These are phyloP conservation scores for Periophthalmus modestus DNA, from an alignment of 2,113 vertebrate species.

Conservation along the genomic window DNA sequence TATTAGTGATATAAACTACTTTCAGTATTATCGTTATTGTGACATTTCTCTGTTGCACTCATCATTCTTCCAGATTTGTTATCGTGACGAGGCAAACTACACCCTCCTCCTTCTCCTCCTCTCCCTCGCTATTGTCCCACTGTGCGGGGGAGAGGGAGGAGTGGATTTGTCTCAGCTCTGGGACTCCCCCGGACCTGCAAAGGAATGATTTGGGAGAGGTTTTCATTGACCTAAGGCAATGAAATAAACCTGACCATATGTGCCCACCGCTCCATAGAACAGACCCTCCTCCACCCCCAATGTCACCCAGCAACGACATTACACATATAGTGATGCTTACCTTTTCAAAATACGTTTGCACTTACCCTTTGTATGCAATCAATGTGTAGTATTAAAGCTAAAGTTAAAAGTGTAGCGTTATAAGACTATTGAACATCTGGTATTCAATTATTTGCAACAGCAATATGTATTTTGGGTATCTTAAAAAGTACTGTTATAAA, in stretches of 20 bases:
- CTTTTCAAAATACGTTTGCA: background rate
- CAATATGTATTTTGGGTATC: background rate
- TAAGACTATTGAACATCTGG: too few species aligned
- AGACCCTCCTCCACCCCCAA: constrained; percentile 24
- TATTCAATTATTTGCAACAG: background rate
- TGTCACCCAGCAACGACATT: background rate
- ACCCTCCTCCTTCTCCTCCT: constrained; percentile 30
- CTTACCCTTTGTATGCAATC: background rate
- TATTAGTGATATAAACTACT: too few species aligned
- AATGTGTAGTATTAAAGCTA: background rate
- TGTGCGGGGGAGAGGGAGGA: constrained; percentile 41
- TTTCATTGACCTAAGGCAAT: constrained; percentile 42
- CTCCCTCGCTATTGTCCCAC: constrained; percentile 24
- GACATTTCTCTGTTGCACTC: too few species aligned
- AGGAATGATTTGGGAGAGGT: constrained; percentile 56
- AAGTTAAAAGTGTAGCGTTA: too few species aligned
- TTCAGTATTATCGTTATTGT: too few species aligned
- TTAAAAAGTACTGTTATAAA: too few species aligned
- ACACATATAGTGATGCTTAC: background rate
- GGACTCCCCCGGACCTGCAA: constrained; percentile 47
- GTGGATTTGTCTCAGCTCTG: constrained; percentile 31
- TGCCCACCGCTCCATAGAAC: constrained; percentile 38
- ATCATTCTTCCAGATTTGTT: too few species aligned
- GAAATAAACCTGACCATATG: constrained; percentile 60
- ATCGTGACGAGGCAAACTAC: background rate